Percentiles rank a stretch among this genome's conserved stretches.
These are phyloP conservation scores for Heterochromis multidens DNA, from an alignment of 2,113 vertebrate species.

Conservation along the genomic window DNA sequence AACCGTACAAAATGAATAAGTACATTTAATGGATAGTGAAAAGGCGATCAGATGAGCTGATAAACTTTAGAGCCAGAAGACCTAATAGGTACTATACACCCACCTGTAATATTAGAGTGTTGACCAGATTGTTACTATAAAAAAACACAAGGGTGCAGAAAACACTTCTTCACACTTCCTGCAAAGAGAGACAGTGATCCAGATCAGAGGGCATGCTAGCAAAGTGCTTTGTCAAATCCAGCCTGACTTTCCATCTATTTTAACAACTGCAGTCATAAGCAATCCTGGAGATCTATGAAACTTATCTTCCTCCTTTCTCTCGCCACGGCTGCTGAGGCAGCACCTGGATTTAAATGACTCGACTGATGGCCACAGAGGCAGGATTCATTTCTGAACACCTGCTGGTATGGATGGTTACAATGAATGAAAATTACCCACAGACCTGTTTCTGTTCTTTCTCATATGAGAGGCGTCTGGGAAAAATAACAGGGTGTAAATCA, in stretches of 20 bases:
- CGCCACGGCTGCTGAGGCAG: conserved; percentile 52
- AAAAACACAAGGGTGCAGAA: background rate
- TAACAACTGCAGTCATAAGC: conserved; percentile 58
- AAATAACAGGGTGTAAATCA: background rate
- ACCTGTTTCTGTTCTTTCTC: background rate
- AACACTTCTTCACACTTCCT: background rate
- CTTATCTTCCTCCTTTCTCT: background rate
- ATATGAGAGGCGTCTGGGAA: background rate
- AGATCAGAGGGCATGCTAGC: conserved; percentile 2
- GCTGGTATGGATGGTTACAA: background rate
- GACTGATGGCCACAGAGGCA: conserved; percentile 6
- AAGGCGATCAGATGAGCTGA: background rate
- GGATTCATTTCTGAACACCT: conserved; percentile 1
- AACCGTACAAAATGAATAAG: background rate
- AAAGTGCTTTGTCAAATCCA: conserved; percentile 32
- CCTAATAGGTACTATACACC: background rate
- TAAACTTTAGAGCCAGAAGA: background rate
- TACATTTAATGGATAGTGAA: background rate
- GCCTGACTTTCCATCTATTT: conserved; percentile 44
- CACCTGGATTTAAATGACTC: conserved; percentile 53
- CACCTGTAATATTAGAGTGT: background rate
- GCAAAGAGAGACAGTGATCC: background rate
- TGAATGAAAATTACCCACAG: background rate
- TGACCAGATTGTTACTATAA: background rate
- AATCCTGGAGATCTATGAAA: conserved; percentile 54